Evolutionary conservation across 2,888 invertebrate species (phyloP).

Genomic region (Dasypolia templi): DNA sequence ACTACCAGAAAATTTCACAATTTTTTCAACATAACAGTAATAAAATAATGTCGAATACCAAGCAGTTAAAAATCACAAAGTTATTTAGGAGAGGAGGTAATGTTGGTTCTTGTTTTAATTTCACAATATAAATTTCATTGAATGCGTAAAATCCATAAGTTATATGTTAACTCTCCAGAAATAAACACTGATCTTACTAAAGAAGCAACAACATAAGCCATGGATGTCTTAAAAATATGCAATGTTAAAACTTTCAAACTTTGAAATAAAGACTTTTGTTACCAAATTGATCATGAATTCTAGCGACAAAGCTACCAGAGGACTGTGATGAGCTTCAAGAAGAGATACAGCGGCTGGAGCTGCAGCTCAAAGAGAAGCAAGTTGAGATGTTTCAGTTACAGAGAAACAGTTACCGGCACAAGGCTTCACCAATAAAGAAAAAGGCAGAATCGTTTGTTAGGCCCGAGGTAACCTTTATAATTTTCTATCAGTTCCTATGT

Average conservation of each 20-base stretch:
- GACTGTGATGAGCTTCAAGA: constrained; percentile 78
- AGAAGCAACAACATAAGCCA: background rate
- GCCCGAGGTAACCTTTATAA: constrained; percentile 75
- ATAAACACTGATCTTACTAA: background rate
- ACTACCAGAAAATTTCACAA: background rate
- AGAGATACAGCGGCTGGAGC: constrained; percentile 77
- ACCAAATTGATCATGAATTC: constrained; percentile 13
- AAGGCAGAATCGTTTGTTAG: constrained; percentile 74
- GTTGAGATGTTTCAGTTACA: constrained; percentile 81
- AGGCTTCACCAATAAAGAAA: constrained; percentile 67
- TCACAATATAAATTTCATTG: background rate
- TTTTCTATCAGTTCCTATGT: background rate
- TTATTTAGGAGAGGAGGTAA: constrained; percentile 78
- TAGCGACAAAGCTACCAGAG: constrained; percentile 71
- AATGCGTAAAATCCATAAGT: background rate
- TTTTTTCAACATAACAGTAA: background rate
- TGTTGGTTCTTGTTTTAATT: background rate
- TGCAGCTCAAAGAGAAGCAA: constrained; percentile 76
- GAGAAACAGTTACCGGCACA: constrained; percentile 74
- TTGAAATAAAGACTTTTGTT: background rate
- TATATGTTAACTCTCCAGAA: background rate
- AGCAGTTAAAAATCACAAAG: constrained; percentile 82
- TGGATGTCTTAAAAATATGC: background rate
- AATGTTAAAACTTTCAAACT: background rate
- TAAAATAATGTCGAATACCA: constrained; percentile 72